Evolutionary conservation across 2,113 vertebrate species (phyloP).

Genomic region (Callipepla squamata): DNA sequence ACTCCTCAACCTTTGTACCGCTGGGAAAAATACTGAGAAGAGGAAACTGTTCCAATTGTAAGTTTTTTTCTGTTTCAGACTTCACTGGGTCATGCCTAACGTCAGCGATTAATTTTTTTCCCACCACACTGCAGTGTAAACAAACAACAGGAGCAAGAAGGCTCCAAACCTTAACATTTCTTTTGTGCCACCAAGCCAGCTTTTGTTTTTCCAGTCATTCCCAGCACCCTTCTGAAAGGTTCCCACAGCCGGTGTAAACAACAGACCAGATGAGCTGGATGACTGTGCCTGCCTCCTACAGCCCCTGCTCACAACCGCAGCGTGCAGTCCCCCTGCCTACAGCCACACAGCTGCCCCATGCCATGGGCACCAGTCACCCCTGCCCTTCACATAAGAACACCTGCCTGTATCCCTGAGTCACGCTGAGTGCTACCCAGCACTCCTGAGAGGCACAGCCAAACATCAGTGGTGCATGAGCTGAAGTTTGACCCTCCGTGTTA

Average conservation of each 20-base stretch:
- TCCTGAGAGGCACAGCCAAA: background rate
- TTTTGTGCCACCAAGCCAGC: constrained; percentile 61
- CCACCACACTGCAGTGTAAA: constrained; percentile 24
- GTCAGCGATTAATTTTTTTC: constrained; percentile 6
- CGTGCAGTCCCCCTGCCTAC: background rate
- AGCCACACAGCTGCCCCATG: background rate
- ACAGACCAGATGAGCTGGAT: background rate
- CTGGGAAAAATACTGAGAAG: background rate
- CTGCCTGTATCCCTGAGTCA: constrained; percentile 27
- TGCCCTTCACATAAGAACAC: background rate
- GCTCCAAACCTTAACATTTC: constrained; percentile 47
- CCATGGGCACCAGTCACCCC: constrained; percentile 23
- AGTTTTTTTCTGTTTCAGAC: background rate
- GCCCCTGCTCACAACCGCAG: background rate
- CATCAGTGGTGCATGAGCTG: background rate
- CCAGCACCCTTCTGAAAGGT: constrained; percentile 51
- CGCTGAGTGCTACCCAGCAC: background rate
- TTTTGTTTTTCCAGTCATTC: constrained; percentile 63
- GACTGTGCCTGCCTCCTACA: constrained; percentile 45
- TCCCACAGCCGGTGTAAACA: constrained; percentile 62
- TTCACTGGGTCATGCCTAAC: background rate
- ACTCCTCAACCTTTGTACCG: background rate
- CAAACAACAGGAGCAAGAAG: constrained; percentile 46
- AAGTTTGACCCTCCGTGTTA: background rate
- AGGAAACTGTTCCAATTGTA: background rate